These are phyloP conservation scores for Xylocopa sonorina DNA, from an alignment of 1,140 invertebrate genomes.

Conservation along the genomic window DNA sequence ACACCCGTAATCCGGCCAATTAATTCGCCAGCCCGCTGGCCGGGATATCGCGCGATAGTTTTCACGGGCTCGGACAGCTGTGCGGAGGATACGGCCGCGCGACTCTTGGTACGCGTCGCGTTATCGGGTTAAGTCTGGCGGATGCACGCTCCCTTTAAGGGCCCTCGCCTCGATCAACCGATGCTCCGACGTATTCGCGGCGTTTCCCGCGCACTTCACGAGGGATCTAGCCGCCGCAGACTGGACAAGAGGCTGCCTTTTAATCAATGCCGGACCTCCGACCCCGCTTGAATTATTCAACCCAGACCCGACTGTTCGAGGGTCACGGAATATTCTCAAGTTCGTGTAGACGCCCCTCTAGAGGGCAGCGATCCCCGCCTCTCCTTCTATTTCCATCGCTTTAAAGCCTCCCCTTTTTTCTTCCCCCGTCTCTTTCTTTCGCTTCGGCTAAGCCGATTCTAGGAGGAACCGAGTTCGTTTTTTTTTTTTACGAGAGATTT, in stretches of 20 bases:
- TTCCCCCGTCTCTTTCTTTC: background rate
- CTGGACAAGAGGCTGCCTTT: slow-evolving; percentile 30
- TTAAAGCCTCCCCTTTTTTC: slow-evolving; percentile 9
- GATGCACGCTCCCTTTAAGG: slow-evolving; percentile 19
- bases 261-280: slow-evolving; percentile 54
- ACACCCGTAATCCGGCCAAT: slow-evolving; percentile 11
- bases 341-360: slow-evolving; percentile 15
- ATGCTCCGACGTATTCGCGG: background rate
- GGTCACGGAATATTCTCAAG: slow-evolving; percentile 51
- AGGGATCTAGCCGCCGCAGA: slow-evolving; percentile 16
- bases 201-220: slow-evolving; percentile 26
- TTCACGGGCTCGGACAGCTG: background rate
- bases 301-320: slow-evolving; percentile 27
- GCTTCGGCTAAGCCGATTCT: background rate
- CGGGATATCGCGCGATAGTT: background rate
- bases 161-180: slow-evolving; percentile 31
- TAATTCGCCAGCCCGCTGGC: background rate
- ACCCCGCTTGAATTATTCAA: slow-evolving; percentile 49
- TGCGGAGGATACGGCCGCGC: slow-evolving; percentile 21
- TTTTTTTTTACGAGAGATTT: background rate
- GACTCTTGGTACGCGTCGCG: slow-evolving; percentile 15
- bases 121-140: slow-evolving; percentile 14
- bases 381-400: background rate
- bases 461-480: background rate
- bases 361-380: slow-evolving; percentile 9